Evolutionary conservation across 1,140 invertebrate genomes (phyloP).

Genomic region (Drosophila ananassae): DNA sequence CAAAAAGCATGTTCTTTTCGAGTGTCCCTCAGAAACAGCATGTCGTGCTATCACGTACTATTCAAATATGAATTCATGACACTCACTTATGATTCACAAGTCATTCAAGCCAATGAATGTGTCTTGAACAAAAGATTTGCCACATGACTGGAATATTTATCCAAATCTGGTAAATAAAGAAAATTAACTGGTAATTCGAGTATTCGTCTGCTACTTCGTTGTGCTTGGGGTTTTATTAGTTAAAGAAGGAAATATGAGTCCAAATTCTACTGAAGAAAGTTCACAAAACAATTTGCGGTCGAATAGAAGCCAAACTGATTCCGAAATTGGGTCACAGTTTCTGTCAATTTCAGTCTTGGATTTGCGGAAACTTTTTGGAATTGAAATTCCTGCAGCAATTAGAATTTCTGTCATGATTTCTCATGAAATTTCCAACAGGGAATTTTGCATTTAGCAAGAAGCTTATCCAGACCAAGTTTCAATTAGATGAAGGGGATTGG

Average conservation of each 20-base stretch:
- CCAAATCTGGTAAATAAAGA: background rate
- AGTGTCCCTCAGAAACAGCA: background rate
- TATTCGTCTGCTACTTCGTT: background rate
- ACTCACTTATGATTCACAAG: constrained; percentile 27
- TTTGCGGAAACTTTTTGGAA: constrained; percentile 32
- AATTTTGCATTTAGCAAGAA: constrained; percentile 19
- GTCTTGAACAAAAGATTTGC: constrained; percentile 23
- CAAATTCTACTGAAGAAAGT: constrained; percentile 1
- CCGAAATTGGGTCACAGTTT: constrained; percentile 7
- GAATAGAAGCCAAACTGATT: constrained; percentile 16
- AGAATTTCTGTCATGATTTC: constrained; percentile 43
- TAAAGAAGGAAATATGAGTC: background rate
- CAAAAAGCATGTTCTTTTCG: constrained; percentile 1
- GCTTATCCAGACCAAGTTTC: constrained; percentile 29
- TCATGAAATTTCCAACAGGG: constrained; percentile 22
- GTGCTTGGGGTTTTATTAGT: background rate
- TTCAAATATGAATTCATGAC: constrained; percentile 20
- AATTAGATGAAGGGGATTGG: constrained; percentile 15
- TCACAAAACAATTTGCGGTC: constrained; percentile 14
- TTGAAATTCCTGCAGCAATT: constrained; percentile 41
- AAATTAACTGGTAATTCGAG: background rate
- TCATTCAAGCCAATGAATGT: constrained; percentile 29
- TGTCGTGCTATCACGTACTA: constrained; percentile 14
- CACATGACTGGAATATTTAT: constrained; percentile 35
- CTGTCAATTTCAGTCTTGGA: constrained; percentile 34